Evolutionary conservation across 2,797 vertebrate species (phyloP).

Genomic region (Cacajao melanocephalus): DNA sequence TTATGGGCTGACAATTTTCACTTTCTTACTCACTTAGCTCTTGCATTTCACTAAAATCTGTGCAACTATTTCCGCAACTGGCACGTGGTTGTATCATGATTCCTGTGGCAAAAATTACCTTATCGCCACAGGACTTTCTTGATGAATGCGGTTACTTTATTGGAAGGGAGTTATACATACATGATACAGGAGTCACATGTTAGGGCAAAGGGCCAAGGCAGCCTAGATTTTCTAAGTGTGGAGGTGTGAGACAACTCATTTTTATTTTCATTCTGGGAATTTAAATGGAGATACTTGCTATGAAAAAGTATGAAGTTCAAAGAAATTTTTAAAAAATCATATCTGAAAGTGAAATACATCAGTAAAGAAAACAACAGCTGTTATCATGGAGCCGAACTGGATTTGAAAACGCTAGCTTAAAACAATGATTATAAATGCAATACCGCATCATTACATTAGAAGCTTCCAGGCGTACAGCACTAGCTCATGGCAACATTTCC

Average conservation of each 20-base stretch:
- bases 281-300: slow-evolving; percentile 68
- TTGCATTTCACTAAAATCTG: slow-evolving; percentile 58
- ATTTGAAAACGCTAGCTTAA: slow-evolving; percentile 77
- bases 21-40: slow-evolving; percentile 42
- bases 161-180: background rate
- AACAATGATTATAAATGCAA: slow-evolving; percentile 82
- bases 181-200: background rate
- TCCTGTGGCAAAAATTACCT: slow-evolving; percentile 10
- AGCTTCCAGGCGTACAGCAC: slow-evolving; percentile 50
- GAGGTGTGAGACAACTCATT: slow-evolving; percentile 48
- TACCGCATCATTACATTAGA: slow-evolving; percentile 67
- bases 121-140: background rate
- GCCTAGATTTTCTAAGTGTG: slow-evolving; percentile 37
- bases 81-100: slow-evolving; percentile 34
- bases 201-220: slow-evolving; percentile 52
- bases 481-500: slow-evolving; percentile 5
- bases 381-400: slow-evolving; percentile 76
- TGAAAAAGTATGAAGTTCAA: slow-evolving; percentile 68
- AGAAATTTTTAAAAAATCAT: slow-evolving; percentile 53
- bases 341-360: slow-evolving; percentile 77
- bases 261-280: slow-evolving; percentile 66
- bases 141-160: slow-evolving; percentile 34
- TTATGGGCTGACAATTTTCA: slow-evolving; percentile 52
- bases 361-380: slow-evolving; percentile 84
- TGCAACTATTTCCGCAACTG: slow-evolving; percentile 48